phyloP scores from a whole-genome alignment of 2,113 vertebrate genomes.

The Budorcas taxicolor region DNA sequence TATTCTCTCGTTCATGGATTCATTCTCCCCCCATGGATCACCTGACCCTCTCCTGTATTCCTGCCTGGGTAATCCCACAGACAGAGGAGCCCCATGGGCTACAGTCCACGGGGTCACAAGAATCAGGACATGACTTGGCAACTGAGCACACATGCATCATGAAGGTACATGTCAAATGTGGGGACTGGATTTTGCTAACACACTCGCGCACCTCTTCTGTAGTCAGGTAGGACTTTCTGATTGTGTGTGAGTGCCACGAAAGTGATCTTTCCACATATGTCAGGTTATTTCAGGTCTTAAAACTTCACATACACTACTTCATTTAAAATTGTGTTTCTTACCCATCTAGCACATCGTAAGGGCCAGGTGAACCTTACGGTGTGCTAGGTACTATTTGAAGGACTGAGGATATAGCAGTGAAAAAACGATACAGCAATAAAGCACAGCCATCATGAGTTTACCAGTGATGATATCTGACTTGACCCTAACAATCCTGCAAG shows the following conservation, averaged over 20 bases:
- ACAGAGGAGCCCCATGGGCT: background rate
- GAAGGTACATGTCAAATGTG: background rate
- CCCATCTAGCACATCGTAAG: background rate
- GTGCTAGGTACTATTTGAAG: background rate
- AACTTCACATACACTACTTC: background rate
- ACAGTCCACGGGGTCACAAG: background rate
- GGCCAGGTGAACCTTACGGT: background rate
- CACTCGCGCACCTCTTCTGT: background rate
- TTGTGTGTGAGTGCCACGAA: background rate
- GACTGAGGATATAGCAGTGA: background rate
- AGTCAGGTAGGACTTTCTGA: background rate
- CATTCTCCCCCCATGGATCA: background rate
- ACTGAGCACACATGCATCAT: rapidly evolving
- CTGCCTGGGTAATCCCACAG: background rate
- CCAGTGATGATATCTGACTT: background rate
- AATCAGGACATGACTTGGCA: background rate
- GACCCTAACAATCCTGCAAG: background rate
- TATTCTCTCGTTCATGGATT: background rate
- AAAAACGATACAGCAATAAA: background rate
- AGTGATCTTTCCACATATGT: background rate
- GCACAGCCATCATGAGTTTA: background rate
- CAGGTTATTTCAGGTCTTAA: background rate
- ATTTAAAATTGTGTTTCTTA: background rate
- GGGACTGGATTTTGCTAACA: background rate
- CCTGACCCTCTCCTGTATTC: background rate